Conservation (phyloP, 2,888 invertebrate species). For the Limnephilus auricula region DNA sequence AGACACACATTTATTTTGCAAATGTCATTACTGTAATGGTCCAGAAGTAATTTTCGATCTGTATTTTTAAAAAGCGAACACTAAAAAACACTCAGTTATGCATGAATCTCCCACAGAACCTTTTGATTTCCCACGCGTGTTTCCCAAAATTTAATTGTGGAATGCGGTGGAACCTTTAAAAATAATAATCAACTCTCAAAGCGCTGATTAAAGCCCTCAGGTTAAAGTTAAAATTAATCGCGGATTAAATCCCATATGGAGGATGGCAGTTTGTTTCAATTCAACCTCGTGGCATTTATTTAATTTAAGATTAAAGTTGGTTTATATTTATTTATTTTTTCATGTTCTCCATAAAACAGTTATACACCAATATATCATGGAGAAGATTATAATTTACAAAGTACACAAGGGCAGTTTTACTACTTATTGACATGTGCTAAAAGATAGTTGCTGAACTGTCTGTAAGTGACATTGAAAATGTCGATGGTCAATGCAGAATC, state of each 20-base stretch:
- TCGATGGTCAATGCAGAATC: no score
- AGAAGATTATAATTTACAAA: no score
- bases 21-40: neutral
- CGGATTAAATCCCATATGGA: neutral
- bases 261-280: neutral
- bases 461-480: no score
- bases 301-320: neutral
- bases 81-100: neutral
- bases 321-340: no score
- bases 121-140: neutral
- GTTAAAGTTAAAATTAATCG: neutral
- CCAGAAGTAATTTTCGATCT: neutral
- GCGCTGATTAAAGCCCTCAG: neutral
- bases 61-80: neutral
- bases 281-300: neutral
- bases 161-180: neutral
- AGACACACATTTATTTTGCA: no score
- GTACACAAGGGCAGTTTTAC: no score
- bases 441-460: no score
- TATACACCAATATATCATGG: no score
- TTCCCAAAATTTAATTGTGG: neutral
- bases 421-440: no score
- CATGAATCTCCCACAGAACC: neutral
- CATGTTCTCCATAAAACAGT: no score
- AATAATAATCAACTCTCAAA: neutral